Evolutionary conservation across 2,113 vertebrate species (phyloP).

Genomic region (Chloebia gouldiae): DNA sequence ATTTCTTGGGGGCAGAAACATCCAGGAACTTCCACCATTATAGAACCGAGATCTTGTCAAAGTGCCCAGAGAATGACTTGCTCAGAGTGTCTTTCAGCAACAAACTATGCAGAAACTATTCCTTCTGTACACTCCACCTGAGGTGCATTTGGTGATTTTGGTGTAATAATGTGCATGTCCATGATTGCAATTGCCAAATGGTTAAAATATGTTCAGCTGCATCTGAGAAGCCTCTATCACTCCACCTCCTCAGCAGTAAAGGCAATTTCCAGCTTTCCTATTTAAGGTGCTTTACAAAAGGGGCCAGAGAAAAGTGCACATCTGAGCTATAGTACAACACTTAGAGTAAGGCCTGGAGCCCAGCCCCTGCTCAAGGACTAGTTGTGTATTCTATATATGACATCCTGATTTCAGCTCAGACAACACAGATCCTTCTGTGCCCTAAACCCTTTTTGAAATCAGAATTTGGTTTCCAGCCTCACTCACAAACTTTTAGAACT

Average conservation of each 20-base stretch:
- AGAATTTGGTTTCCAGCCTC: background rate
- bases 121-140: background rate
- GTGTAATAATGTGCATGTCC: accelerated
- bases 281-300: background rate
- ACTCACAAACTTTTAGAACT: background rate
- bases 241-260: background rate
- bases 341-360: background rate
- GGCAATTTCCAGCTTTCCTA: background rate
- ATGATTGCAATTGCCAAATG: background rate
- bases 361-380: background rate
- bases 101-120: background rate
- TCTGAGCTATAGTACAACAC: background rate
- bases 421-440: background rate
- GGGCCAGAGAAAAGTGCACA: background rate
- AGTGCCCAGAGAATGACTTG: background rate
- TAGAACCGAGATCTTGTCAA: background rate
- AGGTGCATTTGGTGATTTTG: background rate
- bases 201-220: background rate
- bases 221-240: background rate
- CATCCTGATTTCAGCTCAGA: background rate
- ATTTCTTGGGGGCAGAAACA: background rate
- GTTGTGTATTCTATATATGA: background rate
- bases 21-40: background rate
- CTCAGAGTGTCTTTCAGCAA: background rate
- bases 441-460: background rate